Percentiles rank a stretch among this genome's conserved stretches.
Conservation (phyloP, 2,113 vertebrate species). For the Collichthys lucidus region DNA sequence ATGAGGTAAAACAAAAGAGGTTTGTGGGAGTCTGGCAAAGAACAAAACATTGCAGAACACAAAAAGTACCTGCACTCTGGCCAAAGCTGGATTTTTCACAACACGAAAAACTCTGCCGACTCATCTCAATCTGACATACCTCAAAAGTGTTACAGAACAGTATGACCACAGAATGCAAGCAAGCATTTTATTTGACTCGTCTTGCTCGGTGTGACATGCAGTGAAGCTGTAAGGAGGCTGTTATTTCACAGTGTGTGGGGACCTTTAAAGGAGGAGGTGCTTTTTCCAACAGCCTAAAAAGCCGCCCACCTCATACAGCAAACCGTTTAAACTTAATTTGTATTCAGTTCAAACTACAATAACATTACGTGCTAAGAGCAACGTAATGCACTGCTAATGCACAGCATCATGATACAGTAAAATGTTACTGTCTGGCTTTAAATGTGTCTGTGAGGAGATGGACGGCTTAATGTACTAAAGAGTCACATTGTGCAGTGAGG, state of each 20-base stretch:
- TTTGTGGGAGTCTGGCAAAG: too few relatives aligned
- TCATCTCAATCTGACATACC: neutral
- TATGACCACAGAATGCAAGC: neutral
- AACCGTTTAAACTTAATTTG: conserved; percentile 43
- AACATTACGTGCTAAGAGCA: conserved; percentile 60
- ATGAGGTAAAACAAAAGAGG: too few relatives aligned
- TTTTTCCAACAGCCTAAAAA: conserved; percentile 5
- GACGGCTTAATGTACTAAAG: conserved; percentile 66
- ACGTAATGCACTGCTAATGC: conserved; percentile 67
- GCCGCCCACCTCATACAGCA: neutral
- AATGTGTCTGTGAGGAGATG: conserved; percentile 53
- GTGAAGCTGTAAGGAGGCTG: neutral
- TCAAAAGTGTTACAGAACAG: neutral
- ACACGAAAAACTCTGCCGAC: neutral
- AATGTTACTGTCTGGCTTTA: conserved; percentile 56
- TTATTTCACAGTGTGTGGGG: neutral
- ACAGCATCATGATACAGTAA: conserved; percentile 51
- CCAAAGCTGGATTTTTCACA: neutral
- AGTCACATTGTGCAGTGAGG: conserved; percentile 33
- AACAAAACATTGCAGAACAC: too few relatives aligned
- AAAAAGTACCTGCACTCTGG: neutral
- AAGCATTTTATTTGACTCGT: neutral
- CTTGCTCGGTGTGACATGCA: neutral
- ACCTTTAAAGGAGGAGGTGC: conserved; percentile 9
- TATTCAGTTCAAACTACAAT: conserved; percentile 58